Evolutionary conservation across 2,888 invertebrate genomes (phyloP).

Genomic region (Melanotus villosus): DNA sequence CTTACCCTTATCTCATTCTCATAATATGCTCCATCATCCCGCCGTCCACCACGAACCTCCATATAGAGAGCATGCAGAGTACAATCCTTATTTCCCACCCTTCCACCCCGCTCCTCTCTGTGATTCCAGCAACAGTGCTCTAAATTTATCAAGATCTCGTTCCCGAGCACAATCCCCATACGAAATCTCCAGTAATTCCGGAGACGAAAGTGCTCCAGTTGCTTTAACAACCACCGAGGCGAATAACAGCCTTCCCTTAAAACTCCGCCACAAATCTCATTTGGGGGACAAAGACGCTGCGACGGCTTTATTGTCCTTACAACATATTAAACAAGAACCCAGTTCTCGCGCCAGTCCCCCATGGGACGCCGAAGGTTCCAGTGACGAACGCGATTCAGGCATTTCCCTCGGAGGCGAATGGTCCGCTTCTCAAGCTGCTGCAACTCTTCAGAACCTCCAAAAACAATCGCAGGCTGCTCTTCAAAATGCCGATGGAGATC

Average conservation of each 20-base stretch:
- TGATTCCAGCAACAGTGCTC: conserved; percentile 74
- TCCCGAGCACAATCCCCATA: conserved; percentile 78
- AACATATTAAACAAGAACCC: conserved; percentile 90
- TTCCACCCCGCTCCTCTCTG: conserved; percentile 57
- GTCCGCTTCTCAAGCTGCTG: conserved; percentile 67
- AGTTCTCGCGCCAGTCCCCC: conserved; percentile 84
- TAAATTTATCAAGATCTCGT: conserved; percentile 77
- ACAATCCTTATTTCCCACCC: conserved; percentile 60
- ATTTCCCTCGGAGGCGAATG: conserved; percentile 86
- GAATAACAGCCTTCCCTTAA: conserved; percentile 88
- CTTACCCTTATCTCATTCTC: conserved; percentile 69
- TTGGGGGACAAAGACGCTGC: conserved; percentile 92
- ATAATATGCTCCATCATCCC: conserved; percentile 70
- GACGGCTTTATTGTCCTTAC: conserved; percentile 83
- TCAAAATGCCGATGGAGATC: conserved; percentile 61
- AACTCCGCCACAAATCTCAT: conserved; percentile 92
- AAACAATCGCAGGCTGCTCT: conserved; percentile 65
- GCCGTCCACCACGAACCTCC: conserved; percentile 69
- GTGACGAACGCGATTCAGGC: conserved; percentile 91
- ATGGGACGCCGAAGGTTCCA: conserved; percentile 92
- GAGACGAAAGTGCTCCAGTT: conserved; percentile 71
- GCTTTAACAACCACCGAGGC: conserved; percentile 70
- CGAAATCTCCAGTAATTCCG: conserved; percentile 83
- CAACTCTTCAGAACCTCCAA: conserved; percentile 64
- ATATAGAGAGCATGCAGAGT: conserved; percentile 69